A percentile compares a stretch with the other conserved stretches of the same genome.
Evolutionary conservation across 2,113 vertebrate species (phyloP).

Genomic region (Crotalus tigris): DNA sequence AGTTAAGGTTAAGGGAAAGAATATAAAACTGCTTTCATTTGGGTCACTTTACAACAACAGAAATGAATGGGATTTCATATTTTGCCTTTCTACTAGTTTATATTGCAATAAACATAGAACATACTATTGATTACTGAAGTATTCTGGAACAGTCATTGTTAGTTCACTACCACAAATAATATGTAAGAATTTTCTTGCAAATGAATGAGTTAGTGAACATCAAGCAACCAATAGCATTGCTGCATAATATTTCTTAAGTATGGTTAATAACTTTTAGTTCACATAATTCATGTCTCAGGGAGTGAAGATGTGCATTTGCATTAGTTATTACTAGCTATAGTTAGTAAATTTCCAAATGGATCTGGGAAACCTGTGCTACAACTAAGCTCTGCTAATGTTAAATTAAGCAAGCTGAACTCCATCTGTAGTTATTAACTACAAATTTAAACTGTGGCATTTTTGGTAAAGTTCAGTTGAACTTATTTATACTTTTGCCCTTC

Average conservation of each 20-base stretch:
- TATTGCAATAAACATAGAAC: not conserved
- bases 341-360: not conserved
- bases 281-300: not conserved
- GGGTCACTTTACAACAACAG: not conserved
- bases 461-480: accelerated
- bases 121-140: not conserved
- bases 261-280: not conserved
- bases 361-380: not conserved
- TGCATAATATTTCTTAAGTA: not conserved
- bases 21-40: not conserved
- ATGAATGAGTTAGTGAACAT: not conserved
- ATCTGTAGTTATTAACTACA: not conserved
- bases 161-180: not conserved
- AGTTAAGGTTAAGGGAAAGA: not conserved
- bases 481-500: not conserved
- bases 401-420: not conserved
- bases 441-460: not conserved
- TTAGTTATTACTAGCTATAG: not conserved
- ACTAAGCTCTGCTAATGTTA: not conserved
- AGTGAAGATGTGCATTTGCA: not conserved
- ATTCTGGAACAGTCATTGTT: not conserved
- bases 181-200: not conserved
- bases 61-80: not conserved
- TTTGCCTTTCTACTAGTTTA: not conserved
- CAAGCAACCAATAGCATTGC: not conserved